A percentile compares a stretch with the other conserved stretches of the same genome.
Evolutionary conservation across 2,888 invertebrate genomes (phyloP).

Genomic region (Drosophila neoperkinsi): DNA sequence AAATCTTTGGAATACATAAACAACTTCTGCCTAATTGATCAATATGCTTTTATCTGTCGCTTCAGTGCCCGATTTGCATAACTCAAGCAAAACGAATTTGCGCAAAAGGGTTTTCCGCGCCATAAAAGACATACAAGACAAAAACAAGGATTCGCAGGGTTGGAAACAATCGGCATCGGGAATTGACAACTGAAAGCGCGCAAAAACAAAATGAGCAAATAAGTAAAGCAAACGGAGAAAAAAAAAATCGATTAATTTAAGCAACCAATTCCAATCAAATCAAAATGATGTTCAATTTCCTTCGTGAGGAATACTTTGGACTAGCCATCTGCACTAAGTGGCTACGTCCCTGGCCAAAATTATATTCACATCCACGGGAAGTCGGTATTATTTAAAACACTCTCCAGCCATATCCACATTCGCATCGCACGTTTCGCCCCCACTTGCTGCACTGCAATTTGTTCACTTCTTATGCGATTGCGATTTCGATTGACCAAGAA

Average conservation of each 20-base stretch:
- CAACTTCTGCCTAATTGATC: constrained; percentile 75
- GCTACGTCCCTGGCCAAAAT: not conserved
- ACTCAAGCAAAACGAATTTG: constrained; percentile 50
- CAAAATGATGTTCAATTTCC: not conserved
- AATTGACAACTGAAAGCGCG: constrained; percentile 7
- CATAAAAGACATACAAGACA: constrained; percentile 58
- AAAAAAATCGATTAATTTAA: constrained; percentile 4
- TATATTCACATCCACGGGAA: not conserved
- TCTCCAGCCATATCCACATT: not conserved
- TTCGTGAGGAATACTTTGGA: not conserved
- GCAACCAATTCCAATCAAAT: not conserved
- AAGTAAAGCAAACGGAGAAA: not conserved
- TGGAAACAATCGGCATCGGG: constrained; percentile 15
- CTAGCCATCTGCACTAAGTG: not conserved
- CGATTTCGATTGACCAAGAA: constrained; percentile 47
- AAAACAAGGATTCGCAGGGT: constrained; percentile 40
- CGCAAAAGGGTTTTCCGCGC: constrained; percentile 70
- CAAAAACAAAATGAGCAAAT: not conserved
- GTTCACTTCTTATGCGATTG: constrained; percentile 37
- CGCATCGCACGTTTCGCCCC: not conserved
- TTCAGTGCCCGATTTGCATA: constrained; percentile 64
- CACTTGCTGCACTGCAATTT: constrained; percentile 34
- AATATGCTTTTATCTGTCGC: constrained; percentile 57
- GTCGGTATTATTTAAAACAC: not conserved
- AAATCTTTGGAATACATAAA: constrained; percentile 48